These are phyloP conservation scores for Cossypha niveicapilla DNA, from an alignment of 2,797 vertebrate species.

Conservation along the genomic window DNA sequence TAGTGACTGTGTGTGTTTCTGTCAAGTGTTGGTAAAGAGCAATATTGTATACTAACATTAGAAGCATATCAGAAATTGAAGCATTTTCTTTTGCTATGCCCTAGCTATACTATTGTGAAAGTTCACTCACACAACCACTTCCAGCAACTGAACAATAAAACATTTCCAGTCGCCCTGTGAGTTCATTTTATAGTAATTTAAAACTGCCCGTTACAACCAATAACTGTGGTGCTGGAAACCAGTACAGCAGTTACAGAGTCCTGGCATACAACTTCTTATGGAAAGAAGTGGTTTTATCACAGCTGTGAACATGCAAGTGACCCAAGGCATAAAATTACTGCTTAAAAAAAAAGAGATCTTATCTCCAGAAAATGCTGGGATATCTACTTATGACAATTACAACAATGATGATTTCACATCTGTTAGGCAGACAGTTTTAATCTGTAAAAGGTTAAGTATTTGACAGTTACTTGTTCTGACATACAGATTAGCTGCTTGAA, in stretches of 20 bases:
- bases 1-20: not conserved
- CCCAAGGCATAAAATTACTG: constrained; percentile 58
- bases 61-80: not conserved
- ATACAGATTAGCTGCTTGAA: constrained; percentile 66
- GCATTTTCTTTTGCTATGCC: not conserved
- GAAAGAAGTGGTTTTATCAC: constrained; percentile 54
- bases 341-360: constrained; percentile 16
- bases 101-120: not conserved
- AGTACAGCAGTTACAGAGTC: constrained; percentile 18
- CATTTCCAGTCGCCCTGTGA: not conserved
- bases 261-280: constrained; percentile 1
- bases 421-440: constrained; percentile 73
- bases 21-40: not conserved
- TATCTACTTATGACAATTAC: constrained; percentile 70
- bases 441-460: constrained; percentile 75
- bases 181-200: constrained; percentile 38
- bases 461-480: constrained; percentile 74
- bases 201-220: constrained; percentile 11
- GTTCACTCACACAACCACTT: constrained; percentile 4
- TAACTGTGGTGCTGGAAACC: constrained; percentile 46
- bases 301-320: constrained; percentile 37
- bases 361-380: constrained; percentile 58
- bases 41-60: not conserved
- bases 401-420: constrained; percentile 66
- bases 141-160: constrained; percentile 1